Evolutionary conservation across 2,888 invertebrate genomes (phyloP).

Genomic region (Dichetophora obliterata): DNA sequence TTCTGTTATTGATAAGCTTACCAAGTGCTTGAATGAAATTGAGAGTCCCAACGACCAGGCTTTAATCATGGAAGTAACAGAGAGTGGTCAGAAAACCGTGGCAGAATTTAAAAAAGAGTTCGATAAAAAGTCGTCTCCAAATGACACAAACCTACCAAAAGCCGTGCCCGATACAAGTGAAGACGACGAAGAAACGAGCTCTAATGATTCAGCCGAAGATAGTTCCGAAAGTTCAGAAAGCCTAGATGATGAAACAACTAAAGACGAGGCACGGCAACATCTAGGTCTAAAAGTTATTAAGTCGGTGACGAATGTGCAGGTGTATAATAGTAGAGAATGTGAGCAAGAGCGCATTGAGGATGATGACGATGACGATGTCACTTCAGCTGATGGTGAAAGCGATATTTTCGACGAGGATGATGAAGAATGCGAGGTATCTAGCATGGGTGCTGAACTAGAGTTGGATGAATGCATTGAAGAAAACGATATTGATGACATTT

Average conservation of each 20-base stretch:
- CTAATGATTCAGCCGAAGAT: conserved; percentile 50
- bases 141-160: conserved; percentile 58
- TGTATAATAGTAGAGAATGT: conserved; percentile 61
- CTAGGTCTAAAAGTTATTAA: conserved; percentile 71
- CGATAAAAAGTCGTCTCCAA: conserved; percentile 59
- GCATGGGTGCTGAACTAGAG: conserved; percentile 56
- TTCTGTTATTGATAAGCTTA: conserved; percentile 60
- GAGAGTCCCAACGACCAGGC: conserved; percentile 56
- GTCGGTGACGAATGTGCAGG: conserved; percentile 72
- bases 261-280: conserved; percentile 51
- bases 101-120: conserved; percentile 61
- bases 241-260: conserved; percentile 53
- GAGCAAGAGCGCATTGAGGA: conserved; percentile 45
- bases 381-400: conserved; percentile 63
- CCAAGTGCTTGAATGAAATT: conserved; percentile 61
- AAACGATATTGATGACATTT: conserved; percentile 54
- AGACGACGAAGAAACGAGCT: conserved; percentile 46
- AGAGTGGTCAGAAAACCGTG: conserved; percentile 57
- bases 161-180: conserved; percentile 31
- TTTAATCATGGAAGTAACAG: conserved; percentile 55
- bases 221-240: conserved; percentile 49
- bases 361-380: conserved; percentile 64
- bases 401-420: conserved; percentile 64
- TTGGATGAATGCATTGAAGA: conserved; percentile 56
- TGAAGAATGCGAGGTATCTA: conserved; percentile 54